A percentile compares a stretch with the other conserved stretches of the same genome.
These are phyloP conservation scores for Sebastes vulpes DNA, from an alignment of 2,797 vertebrate genomes.

Conservation along the genomic window DNA sequence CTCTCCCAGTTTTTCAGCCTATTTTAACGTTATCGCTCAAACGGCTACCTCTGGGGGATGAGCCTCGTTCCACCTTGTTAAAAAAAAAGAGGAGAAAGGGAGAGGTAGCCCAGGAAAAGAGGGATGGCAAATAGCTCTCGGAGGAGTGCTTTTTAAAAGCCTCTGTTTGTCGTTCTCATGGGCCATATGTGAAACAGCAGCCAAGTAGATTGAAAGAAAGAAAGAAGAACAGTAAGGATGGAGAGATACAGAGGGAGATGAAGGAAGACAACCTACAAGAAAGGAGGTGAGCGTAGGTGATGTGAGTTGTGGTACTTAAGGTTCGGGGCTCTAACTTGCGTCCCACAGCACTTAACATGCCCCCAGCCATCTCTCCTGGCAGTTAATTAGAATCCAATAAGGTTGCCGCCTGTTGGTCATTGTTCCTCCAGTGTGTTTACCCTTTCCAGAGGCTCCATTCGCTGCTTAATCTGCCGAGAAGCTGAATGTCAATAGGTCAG, in stretches of 20 bases:
- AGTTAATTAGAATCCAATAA: constrained; percentile 91
- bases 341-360: constrained; percentile 83
- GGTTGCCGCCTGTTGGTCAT: constrained; percentile 85
- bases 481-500: constrained; percentile 87
- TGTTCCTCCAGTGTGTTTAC: constrained; percentile 87
- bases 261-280: constrained; percentile 22
- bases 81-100: constrained; percentile 32
- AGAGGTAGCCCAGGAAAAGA: constrained; percentile 49
- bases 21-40: constrained; percentile 81
- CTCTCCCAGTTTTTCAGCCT: constrained; percentile 71
- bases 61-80: constrained; percentile 72
- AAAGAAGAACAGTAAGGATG: constrained; percentile 29
- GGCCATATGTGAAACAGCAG: constrained; percentile 65
- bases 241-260: constrained; percentile 20
- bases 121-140: constrained; percentile 69
- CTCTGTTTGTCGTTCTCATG: constrained; percentile 73
- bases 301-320: constrained; percentile 62
- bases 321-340: constrained; percentile 67
- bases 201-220: constrained; percentile 61
- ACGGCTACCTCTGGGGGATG: constrained; percentile 69
- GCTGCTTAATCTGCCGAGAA: constrained; percentile 87
- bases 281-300: constrained; percentile 22
- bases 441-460: constrained; percentile 84
- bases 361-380: constrained; percentile 77
- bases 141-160: constrained; percentile 65